A percentile compares a stretch with the other conserved stretches of the same genome.
These are phyloP conservation scores for Sylvilagus bachmani DNA, from an alignment of 2,113 vertebrate species.

Conservation along the genomic window DNA sequence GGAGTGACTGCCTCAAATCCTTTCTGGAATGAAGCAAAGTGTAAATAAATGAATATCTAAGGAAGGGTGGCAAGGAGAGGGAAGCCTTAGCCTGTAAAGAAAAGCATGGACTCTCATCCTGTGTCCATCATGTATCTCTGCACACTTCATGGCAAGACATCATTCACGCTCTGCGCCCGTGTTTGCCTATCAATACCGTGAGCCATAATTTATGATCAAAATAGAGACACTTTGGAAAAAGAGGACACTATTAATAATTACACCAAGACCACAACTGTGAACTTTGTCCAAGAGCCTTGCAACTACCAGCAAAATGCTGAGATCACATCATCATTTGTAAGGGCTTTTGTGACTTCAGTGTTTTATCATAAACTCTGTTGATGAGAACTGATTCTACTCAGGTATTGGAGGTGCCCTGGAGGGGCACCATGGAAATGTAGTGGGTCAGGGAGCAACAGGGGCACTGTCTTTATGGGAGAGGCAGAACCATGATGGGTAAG, in stretches of 20 bases:
- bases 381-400: not conserved
- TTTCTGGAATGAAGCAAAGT: constrained; percentile 23
- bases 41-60: constrained; percentile 18
- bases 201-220: not conserved
- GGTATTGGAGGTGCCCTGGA: not conserved
- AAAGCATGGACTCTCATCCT: not conserved
- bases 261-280: not conserved
- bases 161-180: not conserved
- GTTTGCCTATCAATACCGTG: not conserved
- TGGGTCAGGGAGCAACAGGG: not conserved
- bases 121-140: rapidly evolving
- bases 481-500: not conserved
- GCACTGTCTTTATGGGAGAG: not conserved
- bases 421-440: not conserved
- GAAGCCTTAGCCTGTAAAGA: no score
- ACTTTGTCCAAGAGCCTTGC: not conserved
- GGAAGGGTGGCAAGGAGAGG: not conserved
- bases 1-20: constrained; percentile 62
- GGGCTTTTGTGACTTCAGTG: not conserved
- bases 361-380: not conserved
- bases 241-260: not conserved
- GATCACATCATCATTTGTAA: not conserved
- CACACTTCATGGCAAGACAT: not conserved
- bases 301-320: not conserved
- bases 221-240: not conserved